Conservation (phyloP, 2,113 vertebrate species). For the Lutjanus erythropterus region DNA sequence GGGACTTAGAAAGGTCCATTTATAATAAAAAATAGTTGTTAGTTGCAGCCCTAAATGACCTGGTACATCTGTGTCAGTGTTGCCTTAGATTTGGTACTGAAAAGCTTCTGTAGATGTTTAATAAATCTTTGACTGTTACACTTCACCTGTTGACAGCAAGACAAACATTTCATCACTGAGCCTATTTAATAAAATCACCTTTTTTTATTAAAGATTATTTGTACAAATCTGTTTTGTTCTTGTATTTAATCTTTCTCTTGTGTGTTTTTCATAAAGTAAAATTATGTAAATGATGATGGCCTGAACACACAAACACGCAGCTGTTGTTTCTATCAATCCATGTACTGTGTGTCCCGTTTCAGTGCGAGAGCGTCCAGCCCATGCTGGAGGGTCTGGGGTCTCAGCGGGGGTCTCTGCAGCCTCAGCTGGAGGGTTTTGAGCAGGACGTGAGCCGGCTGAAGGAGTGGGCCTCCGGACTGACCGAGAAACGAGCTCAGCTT, state of each 20-base stretch:
- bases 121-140: neutral
- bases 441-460: slow-evolving; percentile 85
- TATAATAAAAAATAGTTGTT: no score
- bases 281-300: neutral
- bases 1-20: no score
- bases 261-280: neutral
- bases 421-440: slow-evolving; percentile 84
- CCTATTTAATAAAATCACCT: slow-evolving; percentile 47
- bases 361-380: slow-evolving; percentile 88
- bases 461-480: slow-evolving; percentile 81
- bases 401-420: slow-evolving; percentile 72
- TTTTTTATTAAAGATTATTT: slow-evolving; percentile 11
- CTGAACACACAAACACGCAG: neutral
- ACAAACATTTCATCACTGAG: neutral
- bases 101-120: neutral
- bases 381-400: slow-evolving; percentile 82
- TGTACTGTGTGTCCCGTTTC: slow-evolving; percentile 36
- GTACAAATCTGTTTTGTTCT: neutral
- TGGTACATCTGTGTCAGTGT: neutral
- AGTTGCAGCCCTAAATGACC: neutral
- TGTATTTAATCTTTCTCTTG: neutral
- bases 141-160: neutral
- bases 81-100: neutral
- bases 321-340: neutral
- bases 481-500: slow-evolving; percentile 81